Evolutionary conservation across 2,888 invertebrate species (phyloP), one percentile per base, ranked within the genome.

Genomic region (Cybosia mesomella): DNA sequence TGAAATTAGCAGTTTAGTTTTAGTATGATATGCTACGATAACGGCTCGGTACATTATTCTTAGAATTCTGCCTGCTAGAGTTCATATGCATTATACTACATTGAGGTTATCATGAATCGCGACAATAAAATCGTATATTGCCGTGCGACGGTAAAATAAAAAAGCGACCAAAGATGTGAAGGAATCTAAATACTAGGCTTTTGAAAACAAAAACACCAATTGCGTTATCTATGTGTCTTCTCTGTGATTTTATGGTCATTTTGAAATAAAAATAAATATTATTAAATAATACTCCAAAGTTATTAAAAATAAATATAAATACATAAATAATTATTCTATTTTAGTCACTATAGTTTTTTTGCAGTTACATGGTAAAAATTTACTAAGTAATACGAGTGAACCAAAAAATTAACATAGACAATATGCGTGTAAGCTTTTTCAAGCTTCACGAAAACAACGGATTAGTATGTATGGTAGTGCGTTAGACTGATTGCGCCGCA

Each of bases 401-500:
- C 69, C 57, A 67, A 67, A 67, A 59, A 54, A 28, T 28, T 63
- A 72, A 58, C 89, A 89, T 88, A 88, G 88, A 88, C 87, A 91
- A 89, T 83, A 85, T 91, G 85, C 88, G 85, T 87, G 85, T 86
- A 89, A 87, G 90, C 91, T 93, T 92, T 91, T 92, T 91, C 91
- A 92, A 94, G 94, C 94, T 93, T 94, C 93, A 93, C 91, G 93
- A 94, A 95, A 95, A 95, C 95, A 95, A 95, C 95, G 95, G 95
- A 92, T 89, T 91, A 92, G 93, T 93, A 95, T 95, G 95, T 93
- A 93, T 92, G 94, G 91, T 92, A 95, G 95, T 95, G 94, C 93
- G 95, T 95, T 95, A 95, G 95, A 95, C 94, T 95, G 95, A 96
- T 95, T 95, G 95, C 96, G 95, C 95, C 95, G 95, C 95, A 95